phyloP scores from a whole-genome alignment of 2,888 invertebrate species.

The Villa cingulata region DNA sequence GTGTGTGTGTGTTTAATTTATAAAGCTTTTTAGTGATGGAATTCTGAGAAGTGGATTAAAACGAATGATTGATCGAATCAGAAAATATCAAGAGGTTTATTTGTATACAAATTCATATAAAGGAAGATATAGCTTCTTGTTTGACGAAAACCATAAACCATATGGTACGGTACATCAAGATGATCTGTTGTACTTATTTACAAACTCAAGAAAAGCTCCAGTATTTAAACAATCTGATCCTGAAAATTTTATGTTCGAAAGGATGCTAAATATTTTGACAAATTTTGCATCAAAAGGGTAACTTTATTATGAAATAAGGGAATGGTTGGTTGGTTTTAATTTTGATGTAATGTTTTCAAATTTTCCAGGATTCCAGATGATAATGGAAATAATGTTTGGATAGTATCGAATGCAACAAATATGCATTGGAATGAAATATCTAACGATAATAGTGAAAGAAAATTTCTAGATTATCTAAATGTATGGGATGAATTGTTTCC shows the following conservation, averaged over 20 bases:
- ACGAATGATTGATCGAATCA: conserved; percentile 37
- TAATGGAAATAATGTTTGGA: too few species aligned
- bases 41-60: conserved; percentile 38
- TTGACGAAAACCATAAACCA: conserved; percentile 13
- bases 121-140: conserved; percentile 35
- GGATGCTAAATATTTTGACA: conserved; percentile 36
- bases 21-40: conserved; percentile 27
- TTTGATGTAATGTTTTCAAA: too few species aligned
- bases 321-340: too few species aligned
- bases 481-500: too few species aligned
- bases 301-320: conserved; percentile 1
- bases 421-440: too few species aligned
- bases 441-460: too few species aligned
- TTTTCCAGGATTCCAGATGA: too few species aligned
- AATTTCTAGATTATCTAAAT: too few species aligned
- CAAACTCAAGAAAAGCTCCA: conserved; percentile 16
- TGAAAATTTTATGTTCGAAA: conserved; percentile 34
- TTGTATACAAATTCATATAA: conserved; percentile 39
- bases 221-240: conserved; percentile 31
- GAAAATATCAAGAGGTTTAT: conserved; percentile 35
- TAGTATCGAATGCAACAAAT: too few species aligned
- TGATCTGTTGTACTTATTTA: conserved; percentile 41
- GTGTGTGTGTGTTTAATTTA: too few species aligned
- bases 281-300: conserved; percentile 38
- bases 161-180: conserved; percentile 35